Conservation (phyloP, 2,113 vertebrate species). For the Odocoileus hemionus region DNA sequence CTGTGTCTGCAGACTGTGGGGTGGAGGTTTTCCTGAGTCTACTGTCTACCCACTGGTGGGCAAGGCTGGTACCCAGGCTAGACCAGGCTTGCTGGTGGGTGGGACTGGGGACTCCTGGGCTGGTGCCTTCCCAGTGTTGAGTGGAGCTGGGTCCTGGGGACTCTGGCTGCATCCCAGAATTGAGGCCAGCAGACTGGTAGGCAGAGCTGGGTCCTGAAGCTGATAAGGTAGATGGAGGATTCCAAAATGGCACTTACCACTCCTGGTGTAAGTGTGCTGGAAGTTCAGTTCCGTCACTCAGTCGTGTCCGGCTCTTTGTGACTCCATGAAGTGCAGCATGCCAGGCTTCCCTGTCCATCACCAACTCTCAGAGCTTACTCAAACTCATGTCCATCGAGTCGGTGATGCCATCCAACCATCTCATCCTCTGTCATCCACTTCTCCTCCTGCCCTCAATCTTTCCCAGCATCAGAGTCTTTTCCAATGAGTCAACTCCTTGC, state of each 20-base stretch:
- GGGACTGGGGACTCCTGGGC: not conserved
- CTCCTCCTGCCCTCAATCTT: not conserved
- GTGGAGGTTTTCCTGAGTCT: not conserved
- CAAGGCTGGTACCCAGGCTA: not conserved
- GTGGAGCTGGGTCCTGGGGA: not conserved
- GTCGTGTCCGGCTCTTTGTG: not conserved
- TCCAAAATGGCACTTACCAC: not conserved
- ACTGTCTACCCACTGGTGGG: not conserved
- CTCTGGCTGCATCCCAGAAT: not conserved
- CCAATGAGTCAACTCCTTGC: not conserved
- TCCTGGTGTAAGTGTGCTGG: not conserved
- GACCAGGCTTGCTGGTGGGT: not conserved
- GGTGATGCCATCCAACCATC: not conserved
- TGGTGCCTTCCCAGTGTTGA: not conserved
- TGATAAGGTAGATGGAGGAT: not conserved
- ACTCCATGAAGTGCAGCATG: not conserved
- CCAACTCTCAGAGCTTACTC: rapidly evolving
- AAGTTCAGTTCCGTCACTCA: not conserved
- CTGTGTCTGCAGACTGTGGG: not conserved
- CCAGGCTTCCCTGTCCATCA: not conserved
- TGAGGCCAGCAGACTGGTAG: not conserved
- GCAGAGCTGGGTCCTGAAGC: not conserved
- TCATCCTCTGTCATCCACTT: not conserved
- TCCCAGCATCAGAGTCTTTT: not conserved
- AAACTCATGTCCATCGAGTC: not conserved